phyloP scores from a whole-genome alignment of 2,113 vertebrate species.

The Passerina amoena region DNA sequence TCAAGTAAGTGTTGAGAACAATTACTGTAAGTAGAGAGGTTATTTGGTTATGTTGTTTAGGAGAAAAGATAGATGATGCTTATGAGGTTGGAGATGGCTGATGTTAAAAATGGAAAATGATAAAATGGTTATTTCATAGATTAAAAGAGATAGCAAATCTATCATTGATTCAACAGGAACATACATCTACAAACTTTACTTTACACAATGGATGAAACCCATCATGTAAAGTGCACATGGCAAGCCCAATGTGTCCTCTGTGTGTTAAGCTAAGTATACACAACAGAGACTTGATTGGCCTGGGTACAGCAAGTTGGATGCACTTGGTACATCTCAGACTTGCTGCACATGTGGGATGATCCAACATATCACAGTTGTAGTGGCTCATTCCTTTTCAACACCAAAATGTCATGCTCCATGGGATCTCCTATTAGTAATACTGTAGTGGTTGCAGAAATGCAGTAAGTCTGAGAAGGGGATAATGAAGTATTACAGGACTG shows the following conservation, averaged over 20 bases:
- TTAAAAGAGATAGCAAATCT: not conserved
- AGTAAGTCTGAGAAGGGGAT: not conserved
- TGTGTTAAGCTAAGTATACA: not conserved
- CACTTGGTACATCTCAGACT: not conserved
- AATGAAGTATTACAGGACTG: not conserved
- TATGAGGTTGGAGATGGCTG: not conserved
- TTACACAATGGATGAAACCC: not conserved
- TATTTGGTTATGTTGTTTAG: not conserved
- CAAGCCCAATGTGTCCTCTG: not conserved
- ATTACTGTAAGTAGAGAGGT: not conserved
- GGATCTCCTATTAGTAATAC: not conserved
- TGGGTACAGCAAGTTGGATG: not conserved
- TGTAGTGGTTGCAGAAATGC: not conserved
- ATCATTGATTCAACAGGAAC: not conserved
- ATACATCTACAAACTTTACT: not conserved
- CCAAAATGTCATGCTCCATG: not conserved
- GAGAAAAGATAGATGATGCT: not conserved
- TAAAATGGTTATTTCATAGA: not conserved
- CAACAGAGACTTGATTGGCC: not conserved
- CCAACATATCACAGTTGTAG: not conserved
- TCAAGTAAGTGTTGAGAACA: not conserved
- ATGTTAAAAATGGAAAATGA: not conserved
- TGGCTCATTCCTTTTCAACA: not conserved
- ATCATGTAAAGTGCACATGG: not conserved
- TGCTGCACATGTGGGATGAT: not conserved